A percentile compares a stretch with the other conserved stretches of the same genome.
These are phyloP conservation scores for Scaptodrosophila latifasciaeformis DNA, from an alignment of 2,888 invertebrate species.

Conservation along the genomic window DNA sequence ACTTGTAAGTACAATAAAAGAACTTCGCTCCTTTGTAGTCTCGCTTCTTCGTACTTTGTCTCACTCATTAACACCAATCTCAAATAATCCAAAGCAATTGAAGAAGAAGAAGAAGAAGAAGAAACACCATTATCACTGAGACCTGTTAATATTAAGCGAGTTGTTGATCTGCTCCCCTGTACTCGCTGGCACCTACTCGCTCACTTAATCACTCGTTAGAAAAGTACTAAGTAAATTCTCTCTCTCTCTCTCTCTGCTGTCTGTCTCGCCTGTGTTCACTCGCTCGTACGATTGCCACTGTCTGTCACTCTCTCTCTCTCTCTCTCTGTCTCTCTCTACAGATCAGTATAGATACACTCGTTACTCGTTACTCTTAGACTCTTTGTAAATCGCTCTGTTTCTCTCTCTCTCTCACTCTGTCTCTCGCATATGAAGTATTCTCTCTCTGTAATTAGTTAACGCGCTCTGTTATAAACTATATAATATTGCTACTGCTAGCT, in stretches of 20 bases:
- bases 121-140: not conserved
- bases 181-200: not conserved
- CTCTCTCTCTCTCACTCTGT: no score
- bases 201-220: slow-evolving; percentile 3
- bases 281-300: slow-evolving; percentile 2
- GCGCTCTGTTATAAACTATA: no score
- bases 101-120: no score
- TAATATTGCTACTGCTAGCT: slow-evolving; percentile 2
- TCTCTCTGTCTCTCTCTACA: no score
- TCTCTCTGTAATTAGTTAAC: no score
- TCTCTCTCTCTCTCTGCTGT: no score
- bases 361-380: no score
- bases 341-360: no score
- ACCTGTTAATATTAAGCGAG: not conserved
- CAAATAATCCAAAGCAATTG: no score
- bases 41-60: not conserved
- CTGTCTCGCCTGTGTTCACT: no score
- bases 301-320: slow-evolving; percentile 20
- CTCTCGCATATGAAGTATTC: no score
- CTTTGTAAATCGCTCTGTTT: slow-evolving; percentile 6
- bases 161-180: not conserved
- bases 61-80: not conserved
- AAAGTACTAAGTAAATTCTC: no score
- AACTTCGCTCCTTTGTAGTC: not conserved
- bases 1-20: slow-evolving; percentile 19